A percentile compares a stretch with the other conserved stretches of the same genome.
phyloP scores from a whole-genome alignment of 2,888 invertebrate genomes.

The Pheosia gnoma region DNA sequence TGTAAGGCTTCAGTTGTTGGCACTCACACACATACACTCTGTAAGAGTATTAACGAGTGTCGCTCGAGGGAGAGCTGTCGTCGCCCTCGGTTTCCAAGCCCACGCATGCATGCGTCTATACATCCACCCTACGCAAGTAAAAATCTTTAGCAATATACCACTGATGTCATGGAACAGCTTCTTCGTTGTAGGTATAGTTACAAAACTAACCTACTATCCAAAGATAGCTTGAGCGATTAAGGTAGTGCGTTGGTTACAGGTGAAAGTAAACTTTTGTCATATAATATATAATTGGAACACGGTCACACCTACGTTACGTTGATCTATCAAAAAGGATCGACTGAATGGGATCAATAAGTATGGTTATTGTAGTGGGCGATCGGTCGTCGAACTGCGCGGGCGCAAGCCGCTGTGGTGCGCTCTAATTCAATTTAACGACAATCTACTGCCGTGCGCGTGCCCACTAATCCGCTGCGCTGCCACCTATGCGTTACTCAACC shows the following conservation, averaged over 20 bases:
- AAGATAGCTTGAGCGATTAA: background rate
- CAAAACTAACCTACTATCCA: background rate
- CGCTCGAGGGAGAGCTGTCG: slow-evolving; percentile 40
- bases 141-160: slow-evolving; percentile 38
- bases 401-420: slow-evolving; percentile 71
- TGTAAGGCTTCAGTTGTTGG: slow-evolving; percentile 12
- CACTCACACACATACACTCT: slow-evolving; percentile 13
- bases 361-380: slow-evolving; percentile 76
- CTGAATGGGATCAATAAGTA: slow-evolving; percentile 77
- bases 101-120: slow-evolving; percentile 49
- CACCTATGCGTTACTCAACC: slow-evolving; percentile 58
- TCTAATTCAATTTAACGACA: slow-evolving; percentile 82
- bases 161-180: slow-evolving; percentile 20
- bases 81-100: slow-evolving; percentile 50
- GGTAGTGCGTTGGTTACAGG: background rate
- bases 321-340: slow-evolving; percentile 80
- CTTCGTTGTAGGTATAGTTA: background rate
- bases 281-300: slow-evolving; percentile 41
- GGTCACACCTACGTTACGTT: slow-evolving; percentile 71
- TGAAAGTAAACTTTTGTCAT: slow-evolving; percentile 29
- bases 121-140: slow-evolving; percentile 52
- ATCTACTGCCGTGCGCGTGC: slow-evolving; percentile 61
- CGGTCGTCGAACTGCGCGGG: slow-evolving; percentile 84
- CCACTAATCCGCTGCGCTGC: slow-evolving; percentile 57
- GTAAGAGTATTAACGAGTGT: slow-evolving; percentile 13